These are phyloP conservation scores for Orthonyx spaldingii DNA, from an alignment of 2,113 vertebrate genomes.

Conservation along the genomic window DNA sequence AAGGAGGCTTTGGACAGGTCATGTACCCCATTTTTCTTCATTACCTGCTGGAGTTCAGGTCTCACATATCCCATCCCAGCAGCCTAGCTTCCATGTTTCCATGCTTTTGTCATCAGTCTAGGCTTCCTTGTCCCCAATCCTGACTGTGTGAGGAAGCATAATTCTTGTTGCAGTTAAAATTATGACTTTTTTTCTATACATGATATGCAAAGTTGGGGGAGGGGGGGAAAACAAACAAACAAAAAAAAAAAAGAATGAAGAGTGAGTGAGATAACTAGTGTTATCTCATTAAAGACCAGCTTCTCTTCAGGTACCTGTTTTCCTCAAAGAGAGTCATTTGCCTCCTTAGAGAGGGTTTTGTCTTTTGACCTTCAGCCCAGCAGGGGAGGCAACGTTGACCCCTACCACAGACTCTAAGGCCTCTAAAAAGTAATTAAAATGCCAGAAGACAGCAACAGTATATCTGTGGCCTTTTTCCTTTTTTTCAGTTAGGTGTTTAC, in stretches of 20 bases:
- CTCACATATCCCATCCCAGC: background rate
- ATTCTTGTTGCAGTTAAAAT: background rate
- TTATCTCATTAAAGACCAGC: background rate
- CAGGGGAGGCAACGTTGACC: rapidly evolving
- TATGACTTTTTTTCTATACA: background rate
- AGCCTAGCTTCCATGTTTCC: background rate
- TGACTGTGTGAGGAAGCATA: background rate
- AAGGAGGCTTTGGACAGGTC: background rate
- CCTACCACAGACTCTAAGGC: background rate
- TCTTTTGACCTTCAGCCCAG: background rate
- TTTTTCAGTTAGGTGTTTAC: background rate
- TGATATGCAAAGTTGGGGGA: background rate
- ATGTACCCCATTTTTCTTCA: background rate
- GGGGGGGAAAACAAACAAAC: too few relatives aligned
- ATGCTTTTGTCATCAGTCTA: background rate
- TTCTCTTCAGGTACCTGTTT: background rate
- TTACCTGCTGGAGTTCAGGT: background rate
- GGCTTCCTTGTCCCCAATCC: background rate
- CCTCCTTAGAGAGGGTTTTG: background rate
- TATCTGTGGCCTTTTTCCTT: rapidly evolving
- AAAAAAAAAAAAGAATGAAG: background rate
- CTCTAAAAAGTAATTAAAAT: background rate
- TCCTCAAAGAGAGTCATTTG: background rate
- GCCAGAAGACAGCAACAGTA: background rate
- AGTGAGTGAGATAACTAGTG: background rate